These are phyloP conservation scores for Epistrophella euchroma DNA, from an alignment of 2,888 invertebrate genomes.

Conservation along the genomic window DNA sequence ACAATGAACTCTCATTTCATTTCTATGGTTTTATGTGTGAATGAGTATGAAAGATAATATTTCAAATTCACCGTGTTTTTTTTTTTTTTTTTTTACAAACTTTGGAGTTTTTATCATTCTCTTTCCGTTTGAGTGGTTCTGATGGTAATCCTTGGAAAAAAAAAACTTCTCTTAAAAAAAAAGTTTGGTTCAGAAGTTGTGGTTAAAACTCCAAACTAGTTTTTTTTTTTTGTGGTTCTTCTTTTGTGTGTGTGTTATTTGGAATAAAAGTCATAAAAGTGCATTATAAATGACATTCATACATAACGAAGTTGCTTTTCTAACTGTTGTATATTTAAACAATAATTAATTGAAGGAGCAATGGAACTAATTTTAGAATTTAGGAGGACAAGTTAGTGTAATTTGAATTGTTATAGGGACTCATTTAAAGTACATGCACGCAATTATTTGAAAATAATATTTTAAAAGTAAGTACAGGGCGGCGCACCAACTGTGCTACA, in stretches of 20 bases:
- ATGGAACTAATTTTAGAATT: not conserved
- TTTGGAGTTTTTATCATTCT: constrained; percentile 5
- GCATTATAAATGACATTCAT: not conserved
- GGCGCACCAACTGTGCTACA: no score
- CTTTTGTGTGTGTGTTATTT: not conserved
- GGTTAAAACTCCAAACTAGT: not conserved
- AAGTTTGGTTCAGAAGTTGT: constrained; percentile 5
- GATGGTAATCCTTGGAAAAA: constrained; percentile 8
- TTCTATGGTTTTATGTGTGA: constrained; percentile 23
- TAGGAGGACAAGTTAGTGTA: constrained; percentile 1
- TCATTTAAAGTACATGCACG: no score
- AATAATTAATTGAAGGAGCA: not conserved
- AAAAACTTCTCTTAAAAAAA: not conserved
- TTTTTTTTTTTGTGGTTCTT: not conserved
- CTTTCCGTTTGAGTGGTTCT: constrained; percentile 38
- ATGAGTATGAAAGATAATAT: constrained; percentile 21
- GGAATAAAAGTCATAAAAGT: constrained; percentile 35
- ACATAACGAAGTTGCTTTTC: constrained; percentile 9
- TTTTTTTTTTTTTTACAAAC: not conserved
- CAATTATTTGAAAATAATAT: not conserved
- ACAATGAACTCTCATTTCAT: constrained; percentile 34
- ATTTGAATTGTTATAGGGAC: not conserved
- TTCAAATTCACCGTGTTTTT: constrained; percentile 1
- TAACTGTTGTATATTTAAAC: constrained; percentile 7
- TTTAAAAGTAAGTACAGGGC: no score